Percentiles rank a stretch among this genome's conserved stretches.
phyloP scores from a whole-genome alignment of 2,888 invertebrate genomes.

The Temnothorax ravouxi region DNA sequence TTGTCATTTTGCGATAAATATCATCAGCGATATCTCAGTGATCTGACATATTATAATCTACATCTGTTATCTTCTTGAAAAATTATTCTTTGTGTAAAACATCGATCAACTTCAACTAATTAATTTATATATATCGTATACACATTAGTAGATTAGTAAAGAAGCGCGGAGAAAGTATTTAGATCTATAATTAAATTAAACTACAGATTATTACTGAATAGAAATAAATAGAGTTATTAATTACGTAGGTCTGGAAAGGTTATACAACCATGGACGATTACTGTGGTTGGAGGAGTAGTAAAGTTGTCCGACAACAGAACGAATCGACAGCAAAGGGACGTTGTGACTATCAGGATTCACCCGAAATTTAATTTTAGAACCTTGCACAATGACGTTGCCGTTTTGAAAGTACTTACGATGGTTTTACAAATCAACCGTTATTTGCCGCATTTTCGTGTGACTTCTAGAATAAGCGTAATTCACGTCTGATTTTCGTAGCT shows the following conservation, averaged over 20 bases:
- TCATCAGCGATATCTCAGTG: background rate
- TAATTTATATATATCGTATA: background rate
- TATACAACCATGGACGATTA: conserved; percentile 70
- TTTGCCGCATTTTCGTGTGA: conserved; percentile 2
- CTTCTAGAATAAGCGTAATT: background rate
- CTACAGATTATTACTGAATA: background rate
- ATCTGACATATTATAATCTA: conserved; percentile 3
- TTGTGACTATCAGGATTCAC: conserved; percentile 71
- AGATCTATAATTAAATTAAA: background rate
- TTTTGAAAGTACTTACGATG: conserved; percentile 77
- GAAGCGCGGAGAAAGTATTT: background rate
- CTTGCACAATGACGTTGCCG: conserved; percentile 79
- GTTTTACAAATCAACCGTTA: background rate
- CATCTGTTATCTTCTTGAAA: background rate
- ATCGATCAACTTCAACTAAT: background rate
- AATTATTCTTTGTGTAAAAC: background rate
- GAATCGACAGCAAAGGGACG: conserved; percentile 71
- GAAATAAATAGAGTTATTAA: background rate
- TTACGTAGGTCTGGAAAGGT: background rate
- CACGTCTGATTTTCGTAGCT: conserved; percentile 69
- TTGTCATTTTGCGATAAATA: background rate
- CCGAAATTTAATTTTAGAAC: conserved; percentile 56
- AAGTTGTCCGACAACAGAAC: conserved; percentile 50
- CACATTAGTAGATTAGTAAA: background rate
- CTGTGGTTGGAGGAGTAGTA: conserved; percentile 77